Base-by-base conservation (phyloP, 2,113 vertebrate species). In the Bagarius yarrelli region DNA sequence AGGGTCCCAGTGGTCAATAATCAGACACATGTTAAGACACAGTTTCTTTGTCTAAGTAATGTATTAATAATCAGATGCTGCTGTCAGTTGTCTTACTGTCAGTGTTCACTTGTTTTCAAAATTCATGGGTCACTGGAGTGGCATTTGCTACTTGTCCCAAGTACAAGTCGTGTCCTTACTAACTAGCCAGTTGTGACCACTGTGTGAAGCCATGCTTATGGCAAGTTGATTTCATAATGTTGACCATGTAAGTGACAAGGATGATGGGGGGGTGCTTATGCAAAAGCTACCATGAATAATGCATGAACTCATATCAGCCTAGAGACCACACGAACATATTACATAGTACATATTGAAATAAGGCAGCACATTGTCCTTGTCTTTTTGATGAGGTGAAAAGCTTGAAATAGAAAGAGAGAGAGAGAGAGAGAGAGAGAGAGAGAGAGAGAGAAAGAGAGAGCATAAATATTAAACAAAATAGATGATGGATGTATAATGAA, bases 161-260 rank as follows among this genome's bases (percentile, higher is more conserved):
- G 88, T 80, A 87, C 79, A 86, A 86, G 76, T 79, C 81, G 70
- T 81, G 89, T 88, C 87, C 34, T 79, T 84, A 88, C 87, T 91
- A 91, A 90, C 91, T 87, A 91, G 90, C 90, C 90, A 91, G 61
- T 89, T 90, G 91, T 91, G 91, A 91, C 89, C 91, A 90, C 89
- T 91, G 90, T 89, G 87, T 90, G 89, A 88, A 82, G 84, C 84
- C 78, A 79, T 3, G 87, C 89, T 87, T 83, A 86, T 84, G 87
- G 89, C 81, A 74, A 91, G 88, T 81, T 80, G 86, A 87, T 91
- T 92, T 91, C 87, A 89, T 93, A 89, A 89, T 91, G 88, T 91
- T 91, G 88, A 90, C 78, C 80, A 87, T 91, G 87, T 93, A 88
- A 89, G 86, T 88, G 86, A 89, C 88, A 85, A 84, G 85, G 87